These are phyloP conservation scores for Sarcophaga caerulescens DNA, from an alignment of 2,888 invertebrate species.

Conservation along the genomic window DNA sequence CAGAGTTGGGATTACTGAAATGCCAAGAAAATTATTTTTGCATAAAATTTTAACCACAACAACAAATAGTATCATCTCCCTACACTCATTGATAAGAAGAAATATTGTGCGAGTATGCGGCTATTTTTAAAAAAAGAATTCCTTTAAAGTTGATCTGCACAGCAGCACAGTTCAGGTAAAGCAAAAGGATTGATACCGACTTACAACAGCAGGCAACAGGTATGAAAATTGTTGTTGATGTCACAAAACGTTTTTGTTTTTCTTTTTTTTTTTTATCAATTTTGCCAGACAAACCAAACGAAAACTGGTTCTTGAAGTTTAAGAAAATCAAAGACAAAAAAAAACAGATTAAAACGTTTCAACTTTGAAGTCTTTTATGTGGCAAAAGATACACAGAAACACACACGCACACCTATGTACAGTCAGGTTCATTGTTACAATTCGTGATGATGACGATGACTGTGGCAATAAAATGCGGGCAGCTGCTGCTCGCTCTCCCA, in stretches of 20 bases:
- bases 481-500: no score
- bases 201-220: conserved; percentile 28
- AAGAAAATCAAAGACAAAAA: conserved; percentile 9
- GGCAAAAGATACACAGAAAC: no score
- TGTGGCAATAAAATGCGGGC: no score
- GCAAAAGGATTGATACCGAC: background rate
- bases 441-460: no score
- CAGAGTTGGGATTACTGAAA: conserved; percentile 17
- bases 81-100: conserved; percentile 52
- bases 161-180: conserved; percentile 29
- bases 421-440: no score
- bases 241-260: conserved; percentile 6
- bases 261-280: background rate
- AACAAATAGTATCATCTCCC: background rate
- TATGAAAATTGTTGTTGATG: conserved; percentile 50
- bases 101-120: conserved; percentile 44
- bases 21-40: conserved; percentile 34
- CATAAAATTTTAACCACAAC: conserved; percentile 37
- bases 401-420: no score
- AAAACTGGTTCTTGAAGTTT: conserved; percentile 1
- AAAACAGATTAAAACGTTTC: conserved; percentile 33
- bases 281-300: background rate
- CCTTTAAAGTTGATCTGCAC: background rate
- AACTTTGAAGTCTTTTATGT: background rate
- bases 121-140: conserved; percentile 19